Evolutionary conservation across 2,888 invertebrate genomes (phyloP), one percentile per base, ranked within the genome.

Genomic region (Leistus spinibarbis): DNA sequence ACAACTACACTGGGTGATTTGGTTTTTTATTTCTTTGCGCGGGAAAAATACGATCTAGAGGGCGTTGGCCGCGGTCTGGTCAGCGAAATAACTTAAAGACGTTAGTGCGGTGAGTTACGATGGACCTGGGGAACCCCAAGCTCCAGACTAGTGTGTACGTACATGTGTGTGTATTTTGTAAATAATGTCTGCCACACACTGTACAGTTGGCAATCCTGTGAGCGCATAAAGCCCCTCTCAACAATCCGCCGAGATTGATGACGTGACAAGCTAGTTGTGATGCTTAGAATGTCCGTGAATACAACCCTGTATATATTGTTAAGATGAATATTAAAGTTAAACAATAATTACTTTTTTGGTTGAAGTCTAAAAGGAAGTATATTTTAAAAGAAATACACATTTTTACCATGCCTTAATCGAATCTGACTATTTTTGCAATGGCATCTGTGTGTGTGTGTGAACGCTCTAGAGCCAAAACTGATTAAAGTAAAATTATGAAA

Each of bases 11-110:
- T n/a, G 40, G 40, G 40, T 40, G 13, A 40, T 40, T 40, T 7
- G 10, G 40, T 40, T 40, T 40, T 40, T 40, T 40, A 40, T 40
- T 40, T 40, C 10, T 40, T 40, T n/a, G n/a, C 13, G 10, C 20
- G 13, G 10, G 40, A 5, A 40, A 40, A 40, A 40, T 40, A 40
- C 4, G 40, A 13, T 40, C 40, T 2, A 40, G 40, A 40, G 40
- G 40, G 40, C 40, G 60, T 22, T 60, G 60, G 60, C 60, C 60
- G 60, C 64, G 64, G 20, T 56, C 24, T 24, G 72, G 73, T 73
- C 73, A 73, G 73, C 54, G 66, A 73, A 67, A 73, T 73, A 73
- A 73, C 67, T 73, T 73, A 73, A 73, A 73, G 73, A 73, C 73
- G 73, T 73, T 73, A 73, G 73, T 40, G 40, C 62, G 53, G 73